Evolutionary conservation across 2,888 invertebrate genomes (phyloP), one percentile per base, ranked within the genome.

Genomic region (Epinotia brunnichana): DNA sequence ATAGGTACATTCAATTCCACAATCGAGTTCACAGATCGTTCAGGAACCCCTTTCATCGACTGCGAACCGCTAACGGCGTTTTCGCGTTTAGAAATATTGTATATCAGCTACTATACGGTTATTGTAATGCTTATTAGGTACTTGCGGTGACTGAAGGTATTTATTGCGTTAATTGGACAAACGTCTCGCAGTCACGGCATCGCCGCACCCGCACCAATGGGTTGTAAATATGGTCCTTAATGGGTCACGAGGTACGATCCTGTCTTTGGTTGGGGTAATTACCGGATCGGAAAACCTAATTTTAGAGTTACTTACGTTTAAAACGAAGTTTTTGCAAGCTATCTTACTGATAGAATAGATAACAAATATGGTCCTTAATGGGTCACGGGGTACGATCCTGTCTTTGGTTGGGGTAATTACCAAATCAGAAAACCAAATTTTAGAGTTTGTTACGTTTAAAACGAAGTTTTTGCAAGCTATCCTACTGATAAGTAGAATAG

Each of bases 151-250:
- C 87, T 88, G 83, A 79, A 82, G 83, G 79, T 91, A 92, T 90
- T 92, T 90, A 92, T 91, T 87, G 89, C 83, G 82, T 80, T 91
- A 92, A 92, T 92, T 92, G 89, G 87, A 89, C 87, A 88, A 90
- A 92, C 87, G 87, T 87, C 77, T 77, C 61, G 69, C 69, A 87
- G 91, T 89, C 92, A 92, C 92, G 92, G 83, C 80, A 87, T 76
- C 71, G 71, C 74, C 75, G 77, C 79, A 76, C 76, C 79, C 80
- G 72, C 74, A 75, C 79, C 76, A 74, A 76, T 79, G 76, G 79
- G 77, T 77, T 79, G 82, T 84, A 84, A 84, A 84, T 79, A 82
- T 77, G 77, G 76, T 74, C 75, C 78, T 79, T 83, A 82, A 84
- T 83, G 81, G 81, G 77, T 79, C 78, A 77, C 74, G 69, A 76